Conservation (phyloP, 2,113 vertebrate species). For the Suricata suricatta region DNA sequence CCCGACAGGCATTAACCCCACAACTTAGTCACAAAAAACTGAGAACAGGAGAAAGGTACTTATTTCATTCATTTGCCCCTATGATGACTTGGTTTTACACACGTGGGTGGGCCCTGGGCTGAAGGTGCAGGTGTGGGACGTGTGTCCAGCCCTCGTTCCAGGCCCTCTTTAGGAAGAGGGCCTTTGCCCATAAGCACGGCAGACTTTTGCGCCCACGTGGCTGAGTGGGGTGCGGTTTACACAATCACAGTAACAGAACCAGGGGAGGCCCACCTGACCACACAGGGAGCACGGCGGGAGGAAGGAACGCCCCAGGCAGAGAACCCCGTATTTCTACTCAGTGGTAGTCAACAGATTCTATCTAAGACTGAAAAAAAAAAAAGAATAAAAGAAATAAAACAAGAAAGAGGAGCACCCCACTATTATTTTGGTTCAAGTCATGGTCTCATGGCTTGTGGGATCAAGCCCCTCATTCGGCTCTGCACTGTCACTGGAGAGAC, state of each 20-base stretch:
- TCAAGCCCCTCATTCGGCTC: too few relatives aligned
- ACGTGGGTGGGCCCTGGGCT: not conserved
- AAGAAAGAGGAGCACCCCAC: not conserved
- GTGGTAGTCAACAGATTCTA: not conserved
- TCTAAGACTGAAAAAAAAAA: not conserved
- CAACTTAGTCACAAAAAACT: not conserved
- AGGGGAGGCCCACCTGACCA: not conserved
- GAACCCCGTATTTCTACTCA: not conserved
- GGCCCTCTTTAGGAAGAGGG: not conserved
- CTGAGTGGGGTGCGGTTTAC: not conserved
- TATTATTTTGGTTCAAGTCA: too few relatives aligned
- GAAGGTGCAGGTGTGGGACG: too few relatives aligned
- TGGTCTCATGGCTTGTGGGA: too few relatives aligned
- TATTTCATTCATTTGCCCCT: not conserved
- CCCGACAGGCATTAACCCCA: not conserved
- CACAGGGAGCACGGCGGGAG: rapidly evolving
- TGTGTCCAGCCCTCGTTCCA: not conserved
- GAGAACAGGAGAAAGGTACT: not conserved
- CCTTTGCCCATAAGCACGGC: not conserved
- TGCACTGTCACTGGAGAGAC: too few relatives aligned
- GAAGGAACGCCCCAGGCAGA: not conserved
- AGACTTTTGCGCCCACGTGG: not conserved
- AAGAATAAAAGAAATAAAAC: not conserved
- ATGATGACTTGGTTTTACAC: not conserved
- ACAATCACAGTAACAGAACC: not conserved